These are phyloP conservation scores for Sakesphorus luctuosus DNA, from an alignment of 2,113 vertebrate genomes.

Conservation along the genomic window DNA sequence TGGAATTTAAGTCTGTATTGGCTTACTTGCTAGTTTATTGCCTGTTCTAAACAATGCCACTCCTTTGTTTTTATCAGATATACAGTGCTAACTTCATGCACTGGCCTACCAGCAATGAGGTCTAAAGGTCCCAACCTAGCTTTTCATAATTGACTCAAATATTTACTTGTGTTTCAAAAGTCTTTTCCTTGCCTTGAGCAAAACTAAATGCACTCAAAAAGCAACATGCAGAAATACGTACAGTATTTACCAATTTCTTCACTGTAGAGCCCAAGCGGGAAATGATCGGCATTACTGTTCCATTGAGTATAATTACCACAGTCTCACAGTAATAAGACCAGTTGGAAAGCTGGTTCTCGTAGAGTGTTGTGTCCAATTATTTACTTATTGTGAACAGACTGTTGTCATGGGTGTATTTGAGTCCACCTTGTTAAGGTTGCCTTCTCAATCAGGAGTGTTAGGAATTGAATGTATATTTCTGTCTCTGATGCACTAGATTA, in stretches of 20 bases:
- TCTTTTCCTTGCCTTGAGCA: neutral
- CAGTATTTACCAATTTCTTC: neutral
- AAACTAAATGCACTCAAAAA: neutral
- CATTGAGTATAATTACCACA: neutral
- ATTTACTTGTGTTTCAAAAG: neutral
- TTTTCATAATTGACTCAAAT: neutral
- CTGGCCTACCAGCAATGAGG: neutral
- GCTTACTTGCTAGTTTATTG: conserved; percentile 13
- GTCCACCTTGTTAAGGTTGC: neutral
- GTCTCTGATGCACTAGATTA: neutral
- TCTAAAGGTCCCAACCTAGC: neutral
- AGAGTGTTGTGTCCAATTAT: accelerated
- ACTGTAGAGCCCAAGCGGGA: neutral
- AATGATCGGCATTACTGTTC: neutral
- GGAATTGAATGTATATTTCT: neutral
- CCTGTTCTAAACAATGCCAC: neutral
- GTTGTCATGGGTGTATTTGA: neutral
- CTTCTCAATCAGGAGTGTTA: neutral
- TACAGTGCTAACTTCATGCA: neutral
- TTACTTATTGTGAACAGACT: neutral
- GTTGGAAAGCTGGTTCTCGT: neutral
- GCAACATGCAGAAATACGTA: neutral
- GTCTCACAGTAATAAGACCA: neutral
- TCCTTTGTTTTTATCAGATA: neutral
- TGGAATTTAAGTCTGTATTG: conserved; percentile 21